Percentiles rank a stretch among this genome's conserved stretches.
phyloP scores from a whole-genome alignment of 1,140 invertebrate genomes.

The Drosophila obscura region DNA sequence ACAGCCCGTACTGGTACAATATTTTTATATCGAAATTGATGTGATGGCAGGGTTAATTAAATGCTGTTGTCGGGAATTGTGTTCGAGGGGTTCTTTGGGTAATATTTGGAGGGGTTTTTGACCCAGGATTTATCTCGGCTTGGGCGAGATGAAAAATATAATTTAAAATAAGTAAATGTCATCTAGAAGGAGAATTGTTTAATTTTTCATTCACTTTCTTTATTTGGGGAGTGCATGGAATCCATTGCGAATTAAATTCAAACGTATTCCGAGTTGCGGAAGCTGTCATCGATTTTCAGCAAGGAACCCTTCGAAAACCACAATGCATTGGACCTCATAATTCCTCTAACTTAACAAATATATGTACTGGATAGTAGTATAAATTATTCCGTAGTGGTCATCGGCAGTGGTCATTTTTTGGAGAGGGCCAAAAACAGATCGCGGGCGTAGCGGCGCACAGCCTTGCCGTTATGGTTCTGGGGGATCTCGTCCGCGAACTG shows the following conservation, averaged over 20 bases:
- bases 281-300: background rate
- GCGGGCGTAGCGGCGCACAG: slow-evolving; percentile 85
- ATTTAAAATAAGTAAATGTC: too few species aligned
- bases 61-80: slow-evolving; percentile 38
- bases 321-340: background rate
- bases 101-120: background rate
- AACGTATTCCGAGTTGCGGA: background rate
- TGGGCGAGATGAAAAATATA: too few species aligned
- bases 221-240: slow-evolving; percentile 6
- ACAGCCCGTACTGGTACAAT: slow-evolving; percentile 13
- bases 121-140: background rate
- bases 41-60: slow-evolving; percentile 30
- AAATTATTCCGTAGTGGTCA: slow-evolving; percentile 1
- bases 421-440: slow-evolving; percentile 61
- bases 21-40: slow-evolving; percentile 54
- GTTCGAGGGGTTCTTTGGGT: slow-evolving; percentile 10
- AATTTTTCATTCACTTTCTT: slow-evolving; percentile 14
- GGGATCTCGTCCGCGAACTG: slow-evolving; percentile 87
- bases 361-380: slow-evolving; percentile 5
- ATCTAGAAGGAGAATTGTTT: too few species aligned
- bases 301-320: background rate
- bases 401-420: slow-evolving; percentile 19
- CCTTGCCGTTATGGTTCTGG: slow-evolving; percentile 87
- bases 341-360: slow-evolving; percentile 25
- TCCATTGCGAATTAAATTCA: too few species aligned